Base-by-base conservation (phyloP, 2,797 vertebrate genomes). In the Arrhamphus sclerolepis region DNA sequence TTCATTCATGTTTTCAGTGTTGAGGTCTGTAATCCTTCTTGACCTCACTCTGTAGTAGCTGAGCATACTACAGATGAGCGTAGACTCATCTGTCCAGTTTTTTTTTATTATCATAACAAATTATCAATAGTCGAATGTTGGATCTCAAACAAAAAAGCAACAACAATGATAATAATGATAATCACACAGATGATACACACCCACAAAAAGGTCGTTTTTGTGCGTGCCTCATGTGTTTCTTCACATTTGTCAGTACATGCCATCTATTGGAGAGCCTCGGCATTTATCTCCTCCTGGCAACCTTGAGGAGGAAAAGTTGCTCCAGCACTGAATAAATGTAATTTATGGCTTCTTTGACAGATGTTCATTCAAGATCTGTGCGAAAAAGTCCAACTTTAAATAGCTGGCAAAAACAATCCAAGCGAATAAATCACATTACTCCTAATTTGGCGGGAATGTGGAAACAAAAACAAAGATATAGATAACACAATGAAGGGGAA, bases 301-400 rank as follows among this genome's bases (percentile, higher is more conserved):
- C 56, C 70, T 73, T 20, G 43, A 53, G 49, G 38, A 66, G 72
- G 62, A 70, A 75, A 72, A 67, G 40, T 52, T 49, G 24, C 66
- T 83, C 68, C 20, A 70, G 47, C 43, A 14, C 60, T 71, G 63
- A 83, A 80, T 83, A 71, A 76, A 81, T 53, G 47, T 83, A 84
- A 86, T 87, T 87, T 82, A 85, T 81, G 66, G 57, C 56, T 39
- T 55, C 19, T 78, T 57, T 80, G 77, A 82, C 82, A 80, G 71
- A 80, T 60, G 56, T 69, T 83, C 69, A 77, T 67, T 66, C 60
- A 82, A 66, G 63, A 80, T 72, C 63, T 73, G 22, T 56, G 51
- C 56, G 80, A 22, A 47, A 11, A 65, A 86, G 83, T 77, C 69
- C 53, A 75, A 66, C 62, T 74, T 56, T 26, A 70, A 79, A 69